Percentiles rank a stretch among this genome's conserved stretches.
These are phyloP conservation scores for Rhagophthalmus giganteus DNA, from an alignment of 2,888 invertebrate species.

Conservation along the genomic window DNA sequence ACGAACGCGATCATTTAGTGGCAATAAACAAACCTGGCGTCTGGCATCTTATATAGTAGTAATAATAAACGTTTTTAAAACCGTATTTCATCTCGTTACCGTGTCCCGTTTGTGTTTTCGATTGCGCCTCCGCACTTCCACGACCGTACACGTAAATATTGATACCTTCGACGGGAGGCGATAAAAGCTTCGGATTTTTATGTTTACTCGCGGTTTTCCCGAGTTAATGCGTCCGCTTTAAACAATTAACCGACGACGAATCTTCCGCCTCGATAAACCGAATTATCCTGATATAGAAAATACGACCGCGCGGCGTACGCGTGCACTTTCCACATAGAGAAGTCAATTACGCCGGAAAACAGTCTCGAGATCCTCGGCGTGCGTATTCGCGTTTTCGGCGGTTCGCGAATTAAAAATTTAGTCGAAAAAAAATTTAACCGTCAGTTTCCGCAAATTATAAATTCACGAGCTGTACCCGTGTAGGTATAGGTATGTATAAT, in stretches of 20 bases:
- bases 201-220: conserved; percentile 13
- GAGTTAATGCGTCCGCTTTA: conserved; percentile 11
- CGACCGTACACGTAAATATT: conserved; percentile 17
- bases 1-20: no score
- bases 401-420: conserved; percentile 14
- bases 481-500: no score
- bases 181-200: conserved; percentile 28
- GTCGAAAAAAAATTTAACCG: conserved; percentile 7
- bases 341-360: background rate
- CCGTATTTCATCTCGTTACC: no score
- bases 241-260: conserved; percentile 8
- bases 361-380: background rate
- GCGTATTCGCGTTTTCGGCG: conserved; percentile 4
- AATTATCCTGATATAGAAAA: no score
- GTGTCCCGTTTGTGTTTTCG: no score
- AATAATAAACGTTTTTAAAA: no score
- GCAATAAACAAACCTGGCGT: no score
- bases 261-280: background rate
- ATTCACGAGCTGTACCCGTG: conserved; percentile 8
- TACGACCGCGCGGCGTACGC: no score
- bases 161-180: conserved; percentile 13
- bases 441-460: conserved; percentile 15
- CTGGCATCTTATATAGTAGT: no score
- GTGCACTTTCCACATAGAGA: no score
- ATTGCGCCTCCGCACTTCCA: no score